Evolutionary conservation across 1,140 invertebrate species (phyloP).

Genomic region (Scaptodrosophila lebanonensis): DNA sequence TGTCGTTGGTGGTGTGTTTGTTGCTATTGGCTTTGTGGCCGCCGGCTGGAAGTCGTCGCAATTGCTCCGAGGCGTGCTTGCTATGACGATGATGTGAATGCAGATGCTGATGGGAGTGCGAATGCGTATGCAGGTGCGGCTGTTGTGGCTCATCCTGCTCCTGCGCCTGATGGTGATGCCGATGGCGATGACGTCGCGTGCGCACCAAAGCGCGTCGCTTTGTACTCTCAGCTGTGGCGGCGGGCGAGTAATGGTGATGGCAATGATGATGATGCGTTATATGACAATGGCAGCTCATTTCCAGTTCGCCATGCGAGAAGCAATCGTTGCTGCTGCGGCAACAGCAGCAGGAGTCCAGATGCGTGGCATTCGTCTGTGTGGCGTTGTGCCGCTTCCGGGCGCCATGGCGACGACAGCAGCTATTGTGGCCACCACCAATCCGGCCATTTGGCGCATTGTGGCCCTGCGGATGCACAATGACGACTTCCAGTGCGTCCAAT

Average conservation of each 20-base stretch:
- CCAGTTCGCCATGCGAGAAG: background rate
- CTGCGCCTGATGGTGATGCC: constrained; percentile 9
- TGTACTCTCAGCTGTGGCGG: background rate
- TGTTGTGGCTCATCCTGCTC: constrained; percentile 22
- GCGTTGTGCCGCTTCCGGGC: constrained; percentile 65
- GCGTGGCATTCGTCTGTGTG: constrained; percentile 46
- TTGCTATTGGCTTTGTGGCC: constrained; percentile 25
- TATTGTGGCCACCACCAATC: background rate
- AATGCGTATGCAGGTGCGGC: constrained; percentile 15
- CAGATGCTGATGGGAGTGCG: constrained; percentile 14
- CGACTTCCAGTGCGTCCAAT: constrained; percentile 37
- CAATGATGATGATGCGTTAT: constrained; percentile 42
- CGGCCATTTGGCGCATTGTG: constrained; percentile 18
- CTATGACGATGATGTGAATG: constrained; percentile 4
- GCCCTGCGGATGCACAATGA: constrained; percentile 57
- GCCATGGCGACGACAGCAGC: constrained; percentile 35
- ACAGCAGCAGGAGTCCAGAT: constrained; percentile 42
- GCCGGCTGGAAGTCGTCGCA: too few species aligned
- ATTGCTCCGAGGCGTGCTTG: constrained; percentile 9
- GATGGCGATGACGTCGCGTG: constrained; percentile 4
- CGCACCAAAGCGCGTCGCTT: too few species aligned
- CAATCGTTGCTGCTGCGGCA: background rate
- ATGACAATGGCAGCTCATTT: constrained; percentile 18
- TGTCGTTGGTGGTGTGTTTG: constrained; percentile 26
- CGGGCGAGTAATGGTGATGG: constrained; percentile 31